A percentile compares a stretch with the other conserved stretches of the same genome.
Evolutionary conservation across 2,888 invertebrate genomes (phyloP).

Genomic region (Ochropacha duplaris): DNA sequence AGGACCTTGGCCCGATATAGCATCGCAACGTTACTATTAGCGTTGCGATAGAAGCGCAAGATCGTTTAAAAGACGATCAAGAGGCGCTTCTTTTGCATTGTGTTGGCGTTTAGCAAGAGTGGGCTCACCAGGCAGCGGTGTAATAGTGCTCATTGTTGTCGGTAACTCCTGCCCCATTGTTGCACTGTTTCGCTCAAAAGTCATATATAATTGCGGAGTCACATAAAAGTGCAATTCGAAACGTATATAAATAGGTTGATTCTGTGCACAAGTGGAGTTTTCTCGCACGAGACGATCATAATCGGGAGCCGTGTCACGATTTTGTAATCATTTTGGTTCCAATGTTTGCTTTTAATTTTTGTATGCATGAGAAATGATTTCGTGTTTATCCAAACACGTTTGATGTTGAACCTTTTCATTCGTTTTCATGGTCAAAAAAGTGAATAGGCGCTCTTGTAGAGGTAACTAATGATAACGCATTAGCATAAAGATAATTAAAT

Average conservation of each 20-base stretch:
- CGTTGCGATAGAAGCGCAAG: constrained; percentile 69
- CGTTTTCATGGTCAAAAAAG: neutral
- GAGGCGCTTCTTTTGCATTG: constrained; percentile 68
- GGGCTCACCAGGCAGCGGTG: constrained; percentile 60
- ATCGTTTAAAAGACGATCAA: constrained; percentile 81
- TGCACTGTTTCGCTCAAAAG: constrained; percentile 62
- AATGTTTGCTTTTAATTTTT: constrained; percentile 24
- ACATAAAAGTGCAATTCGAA: constrained; percentile 43
- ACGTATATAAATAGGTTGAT: constrained; percentile 31
- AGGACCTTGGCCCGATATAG: constrained; percentile 72
- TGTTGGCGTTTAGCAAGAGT: constrained; percentile 65
- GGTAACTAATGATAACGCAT: constrained; percentile 8
- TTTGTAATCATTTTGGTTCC: constrained; percentile 47
- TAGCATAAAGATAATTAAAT: constrained; percentile 45
- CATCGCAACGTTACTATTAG: constrained; percentile 69
- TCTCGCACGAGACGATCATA: constrained; percentile 50
- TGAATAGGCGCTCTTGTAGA: neutral
- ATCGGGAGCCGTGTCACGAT: constrained; percentile 52
- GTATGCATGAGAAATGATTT: constrained; percentile 9
- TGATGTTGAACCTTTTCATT: neutral
- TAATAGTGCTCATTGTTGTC: constrained; percentile 63
- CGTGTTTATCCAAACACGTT: constrained; percentile 8
- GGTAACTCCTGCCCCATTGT: constrained; percentile 60
- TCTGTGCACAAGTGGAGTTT: constrained; percentile 37
- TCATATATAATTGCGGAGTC: constrained; percentile 65